Evolutionary conservation across 2,888 invertebrate species (phyloP).

Genomic region (Eupithecia exiguata): DNA sequence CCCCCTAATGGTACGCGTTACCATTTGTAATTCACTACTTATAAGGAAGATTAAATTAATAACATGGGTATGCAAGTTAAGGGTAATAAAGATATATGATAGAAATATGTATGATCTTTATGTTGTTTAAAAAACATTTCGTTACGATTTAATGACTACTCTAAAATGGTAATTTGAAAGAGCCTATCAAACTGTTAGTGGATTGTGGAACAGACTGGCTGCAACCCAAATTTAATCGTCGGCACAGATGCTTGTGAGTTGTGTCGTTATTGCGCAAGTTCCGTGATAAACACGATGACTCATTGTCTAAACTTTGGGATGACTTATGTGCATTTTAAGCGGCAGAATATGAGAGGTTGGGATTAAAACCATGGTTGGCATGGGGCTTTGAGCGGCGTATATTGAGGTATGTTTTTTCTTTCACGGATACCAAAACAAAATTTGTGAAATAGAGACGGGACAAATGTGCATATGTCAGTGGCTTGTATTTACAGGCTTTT

Average conservation of each 20-base stretch:
- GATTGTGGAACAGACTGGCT: constrained; percentile 9
- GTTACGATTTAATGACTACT: neutral
- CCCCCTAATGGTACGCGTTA: too few relatives aligned
- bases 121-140: neutral
- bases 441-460: neutral
- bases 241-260: constrained; percentile 41
- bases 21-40: too few relatives aligned
- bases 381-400: neutral
- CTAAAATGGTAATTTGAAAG: neutral
- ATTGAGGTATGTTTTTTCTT: neutral
- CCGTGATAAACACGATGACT: constrained; percentile 58
- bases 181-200: constrained; percentile 3
- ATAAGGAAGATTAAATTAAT: too few relatives aligned
- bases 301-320: constrained; percentile 61
- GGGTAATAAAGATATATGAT: too few relatives aligned
- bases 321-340: constrained; percentile 56
- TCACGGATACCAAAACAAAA: neutral
- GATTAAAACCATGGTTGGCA: neutral
- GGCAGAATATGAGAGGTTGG: constrained; percentile 31
- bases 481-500: neutral
- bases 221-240: constrained; percentile 29
- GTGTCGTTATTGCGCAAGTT: constrained; percentile 58
- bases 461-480: neutral
- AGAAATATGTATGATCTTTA: too few relatives aligned
- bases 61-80: too few relatives aligned